Base-by-base conservation (phyloP, 2,113 vertebrate species). In the Lates calcarifer region DNA sequence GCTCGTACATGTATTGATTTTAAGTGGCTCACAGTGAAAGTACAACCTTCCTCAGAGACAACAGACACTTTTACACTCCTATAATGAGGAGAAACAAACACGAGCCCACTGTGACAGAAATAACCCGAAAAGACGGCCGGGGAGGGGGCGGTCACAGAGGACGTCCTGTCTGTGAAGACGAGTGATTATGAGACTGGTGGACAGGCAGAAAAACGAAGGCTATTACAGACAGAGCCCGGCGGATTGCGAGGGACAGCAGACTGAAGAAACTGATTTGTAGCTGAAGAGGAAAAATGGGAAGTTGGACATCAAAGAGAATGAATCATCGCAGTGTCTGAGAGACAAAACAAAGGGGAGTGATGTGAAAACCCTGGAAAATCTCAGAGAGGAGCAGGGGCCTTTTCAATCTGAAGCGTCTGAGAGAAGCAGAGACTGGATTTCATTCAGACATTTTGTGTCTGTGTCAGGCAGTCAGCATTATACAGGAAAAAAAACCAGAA, bases 241-340 rank as follows among this genome's bases (percentile, higher is more conserved):
- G 33, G 26, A 66, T 72, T 60, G 20, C 47, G 68, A 64, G 82
- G 47, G 24, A 56, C 49, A 41, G 76, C 51, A 66, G 60, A 56
- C 41, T 29, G 49, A 33, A 64, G 47, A 58, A 74, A 56, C 53
- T n/a, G 31, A 88, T 87, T 85, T 85, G 85, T 77, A 70, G 69
- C 58, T 74, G 41, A 53, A 58, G 74, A 86, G 39, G 51, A 61
- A 41, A 72, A 84, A 68, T 57, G 68, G 37, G 70, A 84, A 72
- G 63, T 57, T 60, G 73, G 81, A 87, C 71, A 80, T 90, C 45
- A 90, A 84, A 87, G 67, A 84, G 85, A 90, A 86, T 86, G 33
- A 80, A 89, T 92, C 83, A 89, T 83, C 63, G 74, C 45, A 67
- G 55, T 43, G 74, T 74, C 68, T 55, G 43, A 74, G 47, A 81